A percentile compares a stretch with the other conserved stretches of the same genome.
phyloP scores from a whole-genome alignment of 2,113 vertebrate genomes.

The Clinocottus analis region DNA sequence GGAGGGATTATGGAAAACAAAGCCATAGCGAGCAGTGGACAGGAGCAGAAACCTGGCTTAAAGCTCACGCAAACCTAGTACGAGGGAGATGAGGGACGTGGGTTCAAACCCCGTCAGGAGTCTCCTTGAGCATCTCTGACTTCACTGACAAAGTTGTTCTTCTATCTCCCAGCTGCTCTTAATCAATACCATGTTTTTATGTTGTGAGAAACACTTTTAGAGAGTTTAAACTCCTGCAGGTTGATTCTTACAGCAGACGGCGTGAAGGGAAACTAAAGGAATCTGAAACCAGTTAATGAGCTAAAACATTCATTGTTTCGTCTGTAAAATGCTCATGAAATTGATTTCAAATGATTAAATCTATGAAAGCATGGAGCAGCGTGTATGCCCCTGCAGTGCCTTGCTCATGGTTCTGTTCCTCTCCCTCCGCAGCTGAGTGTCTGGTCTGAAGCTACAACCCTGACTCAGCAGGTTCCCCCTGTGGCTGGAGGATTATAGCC shows the following conservation, averaged over 20 bases:
- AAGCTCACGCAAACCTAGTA: slow-evolving; percentile 68
- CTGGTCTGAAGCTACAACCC: slow-evolving; percentile 19
- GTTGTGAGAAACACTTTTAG: too few species aligned
- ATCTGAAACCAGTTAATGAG: too few species aligned
- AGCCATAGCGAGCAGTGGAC: slow-evolving; percentile 61
- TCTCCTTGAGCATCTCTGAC: neutral
- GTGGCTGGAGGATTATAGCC: slow-evolving; percentile 57
- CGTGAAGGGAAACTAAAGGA: too few species aligned
- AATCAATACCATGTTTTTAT: neutral
- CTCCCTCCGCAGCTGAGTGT: slow-evolving; percentile 8
- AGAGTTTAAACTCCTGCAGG: too few species aligned
- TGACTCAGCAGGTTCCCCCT: slow-evolving; percentile 49
- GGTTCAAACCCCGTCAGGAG: neutral
- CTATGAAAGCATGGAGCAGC: too few species aligned
- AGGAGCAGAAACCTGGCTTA: slow-evolving; percentile 65
- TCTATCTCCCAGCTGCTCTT: neutral
- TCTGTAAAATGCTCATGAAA: too few species aligned
- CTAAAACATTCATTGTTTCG: too few species aligned
- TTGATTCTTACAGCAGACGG: too few species aligned
- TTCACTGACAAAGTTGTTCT: neutral
- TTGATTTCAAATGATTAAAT: too few species aligned
- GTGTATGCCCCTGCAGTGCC: neutral
- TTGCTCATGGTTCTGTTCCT: slow-evolving; percentile 8
- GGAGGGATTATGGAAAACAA: slow-evolving; percentile 75
- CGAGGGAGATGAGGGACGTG: slow-evolving; percentile 15